Base-by-base conservation (phyloP, 2,113 vertebrate species). In the Anarhynchus alexandrinus region DNA sequence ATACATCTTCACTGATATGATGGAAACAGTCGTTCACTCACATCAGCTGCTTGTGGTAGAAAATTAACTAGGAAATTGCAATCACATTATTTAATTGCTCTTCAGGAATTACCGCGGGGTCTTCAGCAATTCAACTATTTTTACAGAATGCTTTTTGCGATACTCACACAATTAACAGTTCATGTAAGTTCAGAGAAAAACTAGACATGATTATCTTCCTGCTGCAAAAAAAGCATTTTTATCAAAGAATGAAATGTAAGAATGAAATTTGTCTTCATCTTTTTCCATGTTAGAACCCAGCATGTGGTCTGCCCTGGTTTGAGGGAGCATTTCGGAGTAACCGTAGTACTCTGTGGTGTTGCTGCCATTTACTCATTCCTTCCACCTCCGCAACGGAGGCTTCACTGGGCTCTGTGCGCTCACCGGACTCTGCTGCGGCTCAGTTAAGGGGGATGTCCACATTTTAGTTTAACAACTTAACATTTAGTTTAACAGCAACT, bases 331-430 rank as follows among this genome's bases (percentile, higher is more conserved):
- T n/a, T 20, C 34, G 6, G 34, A 36, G 38, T 9, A 32, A 54
- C 52, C 7, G 34, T 2, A 22, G 26, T 15, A 26, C 34, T 49
- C 32, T 13, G 1, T 0, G 52, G 52, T 8, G 52, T 4, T 25
- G 1, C 61, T 71, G 61, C 34, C 54, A 3, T 19, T 13, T 6
- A 14, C 38, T 64, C 64, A 9, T 13, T 4, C 85, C 72, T 36
- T 19, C 9, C 34, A 3, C 15, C 45, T 27, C n/a, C 19, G 2
- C 3, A n/a, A 7, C 0, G 16, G 59, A 21, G 36, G 11, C 14
- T 22, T 15, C 51, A 12, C 40, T 15, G 57, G 43, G 30, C 67
- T 32, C 66, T 67, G 45, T 32, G 12, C 7, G 12, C 21, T 4
- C 40, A 29, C 49, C 26, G 45, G 55, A 5, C 55, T 12, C 49